Evolutionary conservation across 2,797 vertebrate genomes (phyloP).

Genomic region (Heliangelus exortis): DNA sequence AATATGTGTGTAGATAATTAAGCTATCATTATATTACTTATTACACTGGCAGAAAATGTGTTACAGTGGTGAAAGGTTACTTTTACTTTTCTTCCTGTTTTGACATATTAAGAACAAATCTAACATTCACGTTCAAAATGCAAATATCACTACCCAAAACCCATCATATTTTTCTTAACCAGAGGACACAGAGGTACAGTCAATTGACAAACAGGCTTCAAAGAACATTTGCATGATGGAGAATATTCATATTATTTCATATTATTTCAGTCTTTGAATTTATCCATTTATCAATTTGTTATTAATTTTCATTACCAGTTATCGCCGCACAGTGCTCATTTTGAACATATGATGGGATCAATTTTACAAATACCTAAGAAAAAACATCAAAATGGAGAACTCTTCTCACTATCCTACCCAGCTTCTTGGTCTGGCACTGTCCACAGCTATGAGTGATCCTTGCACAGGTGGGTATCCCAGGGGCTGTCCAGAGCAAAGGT

Average conservation of each 20-base stretch:
- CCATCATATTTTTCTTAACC: background rate
- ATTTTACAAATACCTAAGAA: background rate
- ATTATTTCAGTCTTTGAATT: background rate
- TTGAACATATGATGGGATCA: background rate
- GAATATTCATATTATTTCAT: background rate
- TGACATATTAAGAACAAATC: constrained; percentile 13
- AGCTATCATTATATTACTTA: constrained; percentile 51
- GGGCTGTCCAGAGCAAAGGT: background rate
- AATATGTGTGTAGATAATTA: constrained; percentile 7
- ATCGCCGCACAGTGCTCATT: background rate
- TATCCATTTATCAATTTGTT: background rate
- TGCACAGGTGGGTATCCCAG: background rate
- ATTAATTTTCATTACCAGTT: background rate
- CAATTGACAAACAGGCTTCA: background rate
- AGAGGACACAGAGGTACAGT: background rate
- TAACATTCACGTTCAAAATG: constrained; percentile 12
- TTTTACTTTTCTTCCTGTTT: constrained; percentile 17
- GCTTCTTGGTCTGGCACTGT: background rate
- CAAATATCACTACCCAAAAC: background rate
- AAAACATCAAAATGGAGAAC: background rate
- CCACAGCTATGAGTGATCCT: background rate
- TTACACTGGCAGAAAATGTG: background rate
- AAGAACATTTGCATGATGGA: background rate
- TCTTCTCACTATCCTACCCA: background rate
- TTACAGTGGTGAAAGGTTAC: constrained; percentile 36